A percentile compares a stretch with the other conserved stretches of the same genome.
These are phyloP conservation scores for Apis florea DNA, from an alignment of 1,140 invertebrate species.

Conservation along the genomic window DNA sequence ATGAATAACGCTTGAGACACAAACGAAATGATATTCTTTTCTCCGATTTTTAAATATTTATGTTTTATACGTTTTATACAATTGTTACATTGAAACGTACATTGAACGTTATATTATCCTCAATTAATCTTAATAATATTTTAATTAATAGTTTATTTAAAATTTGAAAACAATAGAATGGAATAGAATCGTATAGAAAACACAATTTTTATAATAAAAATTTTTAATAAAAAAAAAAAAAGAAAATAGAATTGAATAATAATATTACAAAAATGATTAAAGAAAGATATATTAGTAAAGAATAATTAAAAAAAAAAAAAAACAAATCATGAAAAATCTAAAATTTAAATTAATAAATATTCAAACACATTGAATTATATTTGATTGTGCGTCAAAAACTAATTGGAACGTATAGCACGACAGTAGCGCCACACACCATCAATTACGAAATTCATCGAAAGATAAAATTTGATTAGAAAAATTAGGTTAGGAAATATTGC, in stretches of 20 bases:
- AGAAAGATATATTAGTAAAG: no score
- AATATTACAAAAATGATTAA: no score
- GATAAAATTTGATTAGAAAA: not conserved
- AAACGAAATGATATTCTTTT: rapidly evolving
- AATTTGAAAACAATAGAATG: no score
- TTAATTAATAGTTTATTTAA: no score
- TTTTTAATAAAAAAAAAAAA: no score
- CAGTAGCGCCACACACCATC: not conserved
- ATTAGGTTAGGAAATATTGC: no score
- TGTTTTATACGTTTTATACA: not conserved
- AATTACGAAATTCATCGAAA: not conserved
- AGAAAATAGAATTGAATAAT: no score
- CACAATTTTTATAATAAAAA: no score
- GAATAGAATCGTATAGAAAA: no score
- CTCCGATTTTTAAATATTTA: not conserved
- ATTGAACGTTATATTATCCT: no score
- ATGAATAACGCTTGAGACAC: not conserved
- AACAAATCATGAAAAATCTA: no score
- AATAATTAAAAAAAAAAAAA: not conserved
- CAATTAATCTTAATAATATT: no score
- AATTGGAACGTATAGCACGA: not conserved
- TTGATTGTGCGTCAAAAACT: not conserved
- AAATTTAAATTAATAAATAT: not conserved
- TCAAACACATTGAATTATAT: not conserved
- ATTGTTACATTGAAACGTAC: not conserved